Percentiles rank a stretch among this genome's conserved stretches.
These are phyloP conservation scores for Megastigmus dorsalis DNA, from an alignment of 2,888 invertebrate genomes.

Conservation along the genomic window DNA sequence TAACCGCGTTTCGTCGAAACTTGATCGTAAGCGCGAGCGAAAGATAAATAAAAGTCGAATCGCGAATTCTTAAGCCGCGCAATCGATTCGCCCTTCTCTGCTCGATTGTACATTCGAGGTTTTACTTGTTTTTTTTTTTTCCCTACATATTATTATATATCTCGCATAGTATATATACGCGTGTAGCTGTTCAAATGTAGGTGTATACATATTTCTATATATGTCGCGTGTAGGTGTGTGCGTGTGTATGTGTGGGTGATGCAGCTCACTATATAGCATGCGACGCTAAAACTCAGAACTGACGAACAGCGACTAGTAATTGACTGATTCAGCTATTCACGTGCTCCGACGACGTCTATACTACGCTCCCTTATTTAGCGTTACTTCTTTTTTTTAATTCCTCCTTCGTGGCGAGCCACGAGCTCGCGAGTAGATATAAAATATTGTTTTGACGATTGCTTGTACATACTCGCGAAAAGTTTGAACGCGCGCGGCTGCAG, in stretches of 20 bases:
- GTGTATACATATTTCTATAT: no score
- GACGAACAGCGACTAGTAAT: constrained; percentile 72
- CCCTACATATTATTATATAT: no score
- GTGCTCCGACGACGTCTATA: constrained; percentile 24
- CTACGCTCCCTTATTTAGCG: background rate
- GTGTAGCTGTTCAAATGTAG: no score
- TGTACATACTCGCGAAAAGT: no score
- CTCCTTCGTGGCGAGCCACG: no score
- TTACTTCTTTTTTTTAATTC: background rate
- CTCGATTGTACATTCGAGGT: background rate
- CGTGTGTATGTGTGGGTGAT: constrained; percentile 14
- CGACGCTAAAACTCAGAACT: constrained; percentile 57
- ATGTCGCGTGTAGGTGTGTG: background rate
- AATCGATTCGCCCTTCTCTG: background rate
- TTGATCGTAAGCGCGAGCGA: no score
- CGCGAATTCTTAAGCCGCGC: background rate
- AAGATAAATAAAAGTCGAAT: background rate
- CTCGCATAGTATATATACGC: no score
- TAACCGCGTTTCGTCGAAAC: no score
- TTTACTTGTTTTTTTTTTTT: background rate
- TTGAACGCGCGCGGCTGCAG: no score
- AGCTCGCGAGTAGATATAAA: no score
- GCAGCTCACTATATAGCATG: constrained; percentile 1
- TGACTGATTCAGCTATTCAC: constrained; percentile 72
- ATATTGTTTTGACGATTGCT: no score